Percentiles rank a stretch among this genome's conserved stretches.
phyloP scores from a whole-genome alignment of 1,140 invertebrate species.

The Drosophila paulistorum region DNA sequence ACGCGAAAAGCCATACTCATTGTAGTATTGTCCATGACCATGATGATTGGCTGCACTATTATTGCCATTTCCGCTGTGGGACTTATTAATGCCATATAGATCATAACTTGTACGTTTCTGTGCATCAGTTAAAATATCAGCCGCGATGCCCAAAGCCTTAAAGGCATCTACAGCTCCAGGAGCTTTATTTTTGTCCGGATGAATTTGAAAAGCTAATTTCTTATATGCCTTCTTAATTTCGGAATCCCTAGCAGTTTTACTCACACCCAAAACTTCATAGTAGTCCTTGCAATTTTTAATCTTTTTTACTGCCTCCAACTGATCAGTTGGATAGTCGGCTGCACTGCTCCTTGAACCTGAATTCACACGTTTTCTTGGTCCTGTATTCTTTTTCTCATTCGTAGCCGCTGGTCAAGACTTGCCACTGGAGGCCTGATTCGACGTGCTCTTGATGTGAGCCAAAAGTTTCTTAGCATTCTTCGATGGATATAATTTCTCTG shows the following conservation, averaged over 20 bases:
- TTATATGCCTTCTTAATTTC: conserved; percentile 99
- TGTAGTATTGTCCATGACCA: conserved; percentile 60
- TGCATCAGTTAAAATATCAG: conserved; percentile 94
- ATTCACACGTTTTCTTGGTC: conserved; percentile 80
- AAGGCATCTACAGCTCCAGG: conserved; percentile 99
- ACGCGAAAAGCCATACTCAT: conserved; percentile 88
- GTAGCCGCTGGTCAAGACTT: conserved; percentile 42
- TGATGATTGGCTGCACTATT: conserved; percentile 45
- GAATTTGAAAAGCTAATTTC: conserved; percentile 97
- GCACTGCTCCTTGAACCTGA: conserved; percentile 62
- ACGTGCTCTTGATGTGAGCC: conserved; percentile 76
- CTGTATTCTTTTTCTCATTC: conserved; percentile 88
- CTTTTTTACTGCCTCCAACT: conserved; percentile 85
- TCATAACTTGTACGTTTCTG: conserved; percentile 97
- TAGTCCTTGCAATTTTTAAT: conserved; percentile 94
- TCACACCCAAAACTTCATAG: conserved; percentile 97
- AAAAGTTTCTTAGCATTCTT: conserved; percentile 89
- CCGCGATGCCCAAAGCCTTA: conserved; percentile 97
- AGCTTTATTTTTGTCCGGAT: conserved; percentile 99
- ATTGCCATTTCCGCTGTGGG: conserved; percentile 45
- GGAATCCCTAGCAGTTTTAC: conserved; percentile 95
- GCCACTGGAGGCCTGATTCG: conserved; percentile 37
- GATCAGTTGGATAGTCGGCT: conserved; percentile 85
- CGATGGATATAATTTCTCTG: conserved; percentile 92
- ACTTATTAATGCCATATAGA: conserved; percentile 89